Conservation (phyloP, 2,113 vertebrate species). For the Salvelinus fontinalis region DNA sequence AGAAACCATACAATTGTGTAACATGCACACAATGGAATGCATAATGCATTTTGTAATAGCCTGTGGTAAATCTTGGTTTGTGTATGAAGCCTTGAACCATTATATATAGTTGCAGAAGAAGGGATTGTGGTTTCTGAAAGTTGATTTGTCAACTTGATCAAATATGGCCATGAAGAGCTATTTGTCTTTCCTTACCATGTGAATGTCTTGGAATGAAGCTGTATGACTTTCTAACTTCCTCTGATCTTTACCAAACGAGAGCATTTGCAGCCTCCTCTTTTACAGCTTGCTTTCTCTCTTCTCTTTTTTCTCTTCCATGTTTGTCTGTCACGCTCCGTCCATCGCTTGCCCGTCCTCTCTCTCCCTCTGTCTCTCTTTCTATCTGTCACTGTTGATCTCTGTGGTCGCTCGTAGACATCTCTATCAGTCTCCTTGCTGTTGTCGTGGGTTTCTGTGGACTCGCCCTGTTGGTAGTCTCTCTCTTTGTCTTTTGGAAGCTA, state of each 20-base stretch:
- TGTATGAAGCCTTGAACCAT: too few species aligned
- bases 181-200: background rate
- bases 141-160: background rate
- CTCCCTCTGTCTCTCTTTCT: background rate
- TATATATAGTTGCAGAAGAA: background rate
- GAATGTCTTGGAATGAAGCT: background rate
- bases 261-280: slow-evolving; percentile 59
- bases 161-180: background rate
- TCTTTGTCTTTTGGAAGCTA: slow-evolving; percentile 99
- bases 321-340: slow-evolving; percentile 67
- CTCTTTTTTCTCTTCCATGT: slow-evolving; percentile 68
- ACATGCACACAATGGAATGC: background rate
- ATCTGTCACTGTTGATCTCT: slow-evolving; percentile 6
- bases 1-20: too few species aligned
- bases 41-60: background rate
- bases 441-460: slow-evolving; percentile 97
- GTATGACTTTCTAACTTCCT: slow-evolving; percentile 37
- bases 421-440: slow-evolving; percentile 95
- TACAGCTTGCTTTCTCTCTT: slow-evolving; percentile 62
- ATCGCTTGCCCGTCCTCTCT: slow-evolving; percentile 27
- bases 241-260: slow-evolving; percentile 45
- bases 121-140: background rate
- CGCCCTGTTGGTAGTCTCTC: slow-evolving; percentile 91
- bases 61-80: background rate
- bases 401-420: slow-evolving; percentile 84